These are phyloP conservation scores for Gorsachius goisagi DNA, from an alignment of 2,113 vertebrate genomes.

Conservation along the genomic window DNA sequence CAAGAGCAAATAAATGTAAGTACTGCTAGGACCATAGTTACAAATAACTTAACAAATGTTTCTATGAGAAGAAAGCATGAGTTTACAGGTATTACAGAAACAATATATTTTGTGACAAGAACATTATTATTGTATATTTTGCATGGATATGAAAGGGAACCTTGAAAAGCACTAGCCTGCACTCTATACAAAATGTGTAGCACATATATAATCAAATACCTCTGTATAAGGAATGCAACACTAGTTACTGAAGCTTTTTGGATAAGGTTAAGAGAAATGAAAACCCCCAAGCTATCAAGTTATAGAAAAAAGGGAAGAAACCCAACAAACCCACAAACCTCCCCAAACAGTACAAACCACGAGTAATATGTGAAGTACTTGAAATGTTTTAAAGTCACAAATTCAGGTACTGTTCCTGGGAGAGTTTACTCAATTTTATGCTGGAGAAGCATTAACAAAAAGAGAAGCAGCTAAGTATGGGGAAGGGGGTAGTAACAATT, in stretches of 20 bases:
- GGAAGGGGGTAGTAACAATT: not conserved
- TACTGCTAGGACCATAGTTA: not conserved
- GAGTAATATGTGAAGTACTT: not conserved
- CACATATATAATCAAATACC: not conserved
- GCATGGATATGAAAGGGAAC: not conserved
- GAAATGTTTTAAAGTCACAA: not conserved
- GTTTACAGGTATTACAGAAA: not conserved
- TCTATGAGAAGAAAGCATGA: not conserved
- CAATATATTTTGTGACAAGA: not conserved
- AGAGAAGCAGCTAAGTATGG: not conserved
- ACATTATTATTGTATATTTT: not conserved
- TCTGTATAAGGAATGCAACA: not conserved
- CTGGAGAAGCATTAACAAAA: not conserved
- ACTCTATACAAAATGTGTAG: not conserved
- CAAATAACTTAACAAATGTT: not conserved
- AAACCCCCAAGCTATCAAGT: not conserved
- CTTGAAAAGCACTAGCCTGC: not conserved
- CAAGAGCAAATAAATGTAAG: not conserved
- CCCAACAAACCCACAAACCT: rapidly evolving
- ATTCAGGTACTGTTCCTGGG: not conserved
- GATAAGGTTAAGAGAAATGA: not conserved
- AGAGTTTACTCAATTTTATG: not conserved
- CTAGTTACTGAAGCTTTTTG: not conserved
- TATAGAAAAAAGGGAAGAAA: not conserved
- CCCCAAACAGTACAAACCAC: not conserved